Conservation (phyloP, 2,888 invertebrate species). For the Drosophila subquinaria region DNA sequence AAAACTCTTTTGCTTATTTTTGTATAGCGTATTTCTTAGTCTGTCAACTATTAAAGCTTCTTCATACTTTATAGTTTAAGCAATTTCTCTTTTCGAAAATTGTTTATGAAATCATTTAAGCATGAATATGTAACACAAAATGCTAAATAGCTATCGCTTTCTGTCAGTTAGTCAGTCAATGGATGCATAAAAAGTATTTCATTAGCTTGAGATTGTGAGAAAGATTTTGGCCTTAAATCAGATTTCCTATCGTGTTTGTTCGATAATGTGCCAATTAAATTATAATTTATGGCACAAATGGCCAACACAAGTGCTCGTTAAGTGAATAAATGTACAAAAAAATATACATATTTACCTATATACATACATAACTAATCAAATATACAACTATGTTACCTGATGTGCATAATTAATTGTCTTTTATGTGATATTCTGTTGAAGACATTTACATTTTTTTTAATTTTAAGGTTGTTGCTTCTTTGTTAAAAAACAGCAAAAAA, state of each 20-base stretch:
- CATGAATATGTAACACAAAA: slow-evolving; percentile 41
- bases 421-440: slow-evolving; percentile 11
- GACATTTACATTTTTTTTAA: slow-evolving; percentile 25
- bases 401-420: slow-evolving; percentile 61
- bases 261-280: slow-evolving; percentile 70
- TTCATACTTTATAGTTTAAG: slow-evolving; percentile 2
- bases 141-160: slow-evolving; percentile 31
- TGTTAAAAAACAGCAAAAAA: neutral
- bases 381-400: slow-evolving; percentile 53
- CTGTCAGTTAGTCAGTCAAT: slow-evolving; percentile 5
- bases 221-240: slow-evolving; percentile 20
- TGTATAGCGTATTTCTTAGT: slow-evolving; percentile 12
- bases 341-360: slow-evolving; percentile 20
- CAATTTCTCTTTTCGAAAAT: slow-evolving; percentile 49
- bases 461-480: slow-evolving; percentile 37
- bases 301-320: slow-evolving; percentile 40
- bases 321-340: slow-evolving; percentile 15
- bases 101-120: slow-evolving; percentile 17
- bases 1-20: neutral
- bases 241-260: slow-evolving; percentile 38
- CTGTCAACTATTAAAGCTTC: neutral
- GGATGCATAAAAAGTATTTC: slow-evolving; percentile 3
- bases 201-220: slow-evolving; percentile 8
- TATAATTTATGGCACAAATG: slow-evolving; percentile 57
- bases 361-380: neutral